Evolutionary conservation across 2,797 vertebrate genomes (phyloP).

Genomic region (Crocidura indochinensis): DNA sequence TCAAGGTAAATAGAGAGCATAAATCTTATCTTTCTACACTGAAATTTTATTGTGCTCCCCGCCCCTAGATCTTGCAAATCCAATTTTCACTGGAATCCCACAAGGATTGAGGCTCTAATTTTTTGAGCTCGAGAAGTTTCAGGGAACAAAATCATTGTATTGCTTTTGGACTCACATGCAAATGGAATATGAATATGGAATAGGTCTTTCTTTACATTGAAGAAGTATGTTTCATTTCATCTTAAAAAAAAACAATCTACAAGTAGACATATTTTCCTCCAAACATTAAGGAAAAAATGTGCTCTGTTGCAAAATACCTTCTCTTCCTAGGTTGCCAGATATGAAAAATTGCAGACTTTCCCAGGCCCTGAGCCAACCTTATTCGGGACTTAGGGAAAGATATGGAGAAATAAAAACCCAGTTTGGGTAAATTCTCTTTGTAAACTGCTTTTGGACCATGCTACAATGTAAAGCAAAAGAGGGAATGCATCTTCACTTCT

Average conservation of each 20-base stretch:
- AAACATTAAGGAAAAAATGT: conserved; percentile 78
- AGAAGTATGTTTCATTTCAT: conserved; percentile 78
- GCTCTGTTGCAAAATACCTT: conserved; percentile 83
- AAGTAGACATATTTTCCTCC: conserved; percentile 75
- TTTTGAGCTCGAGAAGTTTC: conserved; percentile 79
- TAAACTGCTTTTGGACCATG: conserved; percentile 1
- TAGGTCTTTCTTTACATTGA: conserved; percentile 72
- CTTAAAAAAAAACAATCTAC: conserved; percentile 38
- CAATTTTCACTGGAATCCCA: conserved; percentile 65
- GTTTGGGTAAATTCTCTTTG: conserved; percentile 55
- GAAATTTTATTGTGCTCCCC: conserved; percentile 66
- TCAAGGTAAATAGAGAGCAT: conserved; percentile 66
- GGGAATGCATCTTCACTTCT: neutral
- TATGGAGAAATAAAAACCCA: neutral
- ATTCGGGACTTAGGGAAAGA: conserved; percentile 52
- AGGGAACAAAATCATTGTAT: conserved; percentile 82
- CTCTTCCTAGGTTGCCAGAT: conserved; percentile 73
- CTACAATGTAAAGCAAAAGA: neutral
- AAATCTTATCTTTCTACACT: conserved; percentile 67
- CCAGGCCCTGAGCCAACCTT: conserved; percentile 74
- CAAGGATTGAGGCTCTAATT: conserved; percentile 63
- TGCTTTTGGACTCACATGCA: conserved; percentile 76
- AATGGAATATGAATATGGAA: conserved; percentile 81
- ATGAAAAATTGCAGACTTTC: conserved; percentile 77
- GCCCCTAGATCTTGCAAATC: conserved; percentile 57